phyloP scores from a whole-genome alignment of 2,888 invertebrate species.

The Amphimallon solstitiale region DNA sequence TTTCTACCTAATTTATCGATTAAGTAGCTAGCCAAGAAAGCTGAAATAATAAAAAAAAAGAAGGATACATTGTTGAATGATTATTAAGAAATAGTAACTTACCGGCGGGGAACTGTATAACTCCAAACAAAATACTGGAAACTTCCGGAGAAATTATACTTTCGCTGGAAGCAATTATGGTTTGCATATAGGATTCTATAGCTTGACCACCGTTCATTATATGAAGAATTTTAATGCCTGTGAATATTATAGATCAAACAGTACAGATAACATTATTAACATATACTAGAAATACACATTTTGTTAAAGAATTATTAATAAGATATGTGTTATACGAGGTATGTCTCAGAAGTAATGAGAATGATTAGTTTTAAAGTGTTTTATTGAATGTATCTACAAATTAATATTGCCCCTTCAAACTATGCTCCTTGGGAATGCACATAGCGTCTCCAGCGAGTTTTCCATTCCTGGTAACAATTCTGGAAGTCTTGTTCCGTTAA shows the following conservation, averaged over 20 bases:
- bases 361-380: too few relatives aligned
- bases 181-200: slow-evolving; percentile 71
- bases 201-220: slow-evolving; percentile 71
- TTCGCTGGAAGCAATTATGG: slow-evolving; percentile 68
- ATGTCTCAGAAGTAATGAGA: too few relatives aligned
- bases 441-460: too few relatives aligned
- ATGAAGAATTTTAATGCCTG: slow-evolving; percentile 69
- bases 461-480: too few relatives aligned
- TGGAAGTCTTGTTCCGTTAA: too few relatives aligned
- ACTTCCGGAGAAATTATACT: slow-evolving; percentile 66
- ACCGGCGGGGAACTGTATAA: slow-evolving; percentile 69
- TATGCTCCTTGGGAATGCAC: too few relatives aligned
- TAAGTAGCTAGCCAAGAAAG: slow-evolving; percentile 57
- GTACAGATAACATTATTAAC: not conserved
- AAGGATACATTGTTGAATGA: not conserved
- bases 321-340: too few relatives aligned
- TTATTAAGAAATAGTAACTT: slow-evolving; percentile 41
- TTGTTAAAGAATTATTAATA: too few relatives aligned
- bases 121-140: slow-evolving; percentile 70
- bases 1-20: slow-evolving; percentile 68
- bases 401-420: too few relatives aligned
- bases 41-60: slow-evolving; percentile 26
- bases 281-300: not conserved
- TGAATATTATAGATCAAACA: slow-evolving; percentile 39
- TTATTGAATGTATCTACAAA: too few relatives aligned